Evolutionary conservation across 2,888 invertebrate genomes (phyloP).

Genomic region (Ochropleura leucogaster): DNA sequence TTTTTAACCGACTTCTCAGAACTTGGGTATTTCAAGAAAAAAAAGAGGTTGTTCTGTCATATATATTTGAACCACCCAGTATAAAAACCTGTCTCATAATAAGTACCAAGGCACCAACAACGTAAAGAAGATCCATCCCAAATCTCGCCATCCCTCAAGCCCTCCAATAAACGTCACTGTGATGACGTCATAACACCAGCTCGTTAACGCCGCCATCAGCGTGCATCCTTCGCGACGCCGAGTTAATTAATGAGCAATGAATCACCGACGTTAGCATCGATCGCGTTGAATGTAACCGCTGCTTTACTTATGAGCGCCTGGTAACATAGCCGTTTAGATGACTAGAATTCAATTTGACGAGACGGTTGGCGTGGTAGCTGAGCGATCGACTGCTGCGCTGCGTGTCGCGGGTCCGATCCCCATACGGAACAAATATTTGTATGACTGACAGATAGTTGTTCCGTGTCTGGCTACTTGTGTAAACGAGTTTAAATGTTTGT

Average conservation of each 20-base stretch:
- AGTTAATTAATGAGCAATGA: constrained; percentile 61
- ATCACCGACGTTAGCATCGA: constrained; percentile 52
- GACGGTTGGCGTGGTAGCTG: no score
- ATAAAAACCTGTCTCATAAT: not conserved
- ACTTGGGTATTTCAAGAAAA: no score
- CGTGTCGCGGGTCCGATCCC: no score
- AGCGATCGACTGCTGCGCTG: no score
- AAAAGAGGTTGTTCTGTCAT: no score
- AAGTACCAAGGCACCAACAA: constrained; percentile 1
- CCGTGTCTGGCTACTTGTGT: no score
- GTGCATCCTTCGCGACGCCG: constrained; percentile 51
- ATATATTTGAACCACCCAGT: no score
- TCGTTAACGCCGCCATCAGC: constrained; percentile 53
- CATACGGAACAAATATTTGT: no score
- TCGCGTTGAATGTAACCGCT: constrained; percentile 42
- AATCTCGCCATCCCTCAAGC: constrained; percentile 45
- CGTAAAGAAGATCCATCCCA: constrained; percentile 8
- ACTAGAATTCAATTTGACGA: not conserved
- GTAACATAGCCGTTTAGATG: constrained; percentile 14
- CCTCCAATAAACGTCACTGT: constrained; percentile 55
- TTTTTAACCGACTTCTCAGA: no score
- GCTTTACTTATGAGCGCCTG: constrained; percentile 41
- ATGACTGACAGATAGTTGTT: no score
- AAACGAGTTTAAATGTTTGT: not conserved
- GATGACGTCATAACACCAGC: constrained; percentile 52